Evolutionary conservation across 2,797 vertebrate genomes (phyloP), one percentile per base, ranked within the genome.

Genomic region (Cirrhinus mrigala): DNA sequence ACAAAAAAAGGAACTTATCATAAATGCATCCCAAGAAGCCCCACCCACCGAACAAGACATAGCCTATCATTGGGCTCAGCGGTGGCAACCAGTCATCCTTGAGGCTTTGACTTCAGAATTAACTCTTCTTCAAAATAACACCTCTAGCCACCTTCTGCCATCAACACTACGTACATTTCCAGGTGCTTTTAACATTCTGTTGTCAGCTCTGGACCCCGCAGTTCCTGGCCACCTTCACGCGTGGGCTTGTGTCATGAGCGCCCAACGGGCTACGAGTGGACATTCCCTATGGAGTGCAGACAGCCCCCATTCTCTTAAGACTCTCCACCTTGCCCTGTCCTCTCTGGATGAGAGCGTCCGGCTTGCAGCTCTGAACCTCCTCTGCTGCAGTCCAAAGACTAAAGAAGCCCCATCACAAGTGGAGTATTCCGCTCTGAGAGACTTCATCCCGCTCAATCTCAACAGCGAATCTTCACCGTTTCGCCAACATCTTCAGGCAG

Each of bases 401-500:
- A 97, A 91, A 86, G 96, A 92, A 81, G 87, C 92, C 15, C 95
- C 96, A 0, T 93, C 86, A 0, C 3, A 62, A 0, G 87, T 89
- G 2, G 97, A 98, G 88, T 37, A 96, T 83, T 69, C 0, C 0
- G 78, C 95, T 9, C 92, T 98, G 88, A 95, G 20, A 88, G 88
- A 48, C 44, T 97, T 97, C 79, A 91, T 98, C 85, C 95, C 95
- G 16, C 94, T 96, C 85, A 98, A 97, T 92, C 92, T 98, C 15
- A 97, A 96, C 88, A 95, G 95, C 0, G 95, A 96, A 85, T 97
- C 96, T 0, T 96, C 97, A 0, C 93, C 96, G 0, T 98, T 98
- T 86, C 96, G 97, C 44, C 97, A 98, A 87, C 96, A 97, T 86
- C 94, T 98, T 81, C 96, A 98, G 89, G 94, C 95, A 0, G 92